Evolutionary conservation across 2,113 vertebrate genomes (phyloP).

Genomic region (Hippocampus comes): DNA sequence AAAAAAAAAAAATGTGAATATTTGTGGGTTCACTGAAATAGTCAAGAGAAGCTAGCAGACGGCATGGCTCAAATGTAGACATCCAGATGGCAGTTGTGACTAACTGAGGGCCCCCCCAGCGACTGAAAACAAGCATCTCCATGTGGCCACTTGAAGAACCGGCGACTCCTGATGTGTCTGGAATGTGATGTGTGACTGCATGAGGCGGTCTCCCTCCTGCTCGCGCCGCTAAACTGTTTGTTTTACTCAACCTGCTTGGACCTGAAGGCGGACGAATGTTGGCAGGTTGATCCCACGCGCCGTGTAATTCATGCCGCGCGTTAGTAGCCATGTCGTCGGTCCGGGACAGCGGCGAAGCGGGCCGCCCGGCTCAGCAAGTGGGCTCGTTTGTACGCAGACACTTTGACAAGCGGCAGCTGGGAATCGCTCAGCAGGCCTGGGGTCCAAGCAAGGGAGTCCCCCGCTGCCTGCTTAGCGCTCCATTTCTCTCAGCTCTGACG

Average conservation of each 20-base stretch:
- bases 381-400: constrained; percentile 49
- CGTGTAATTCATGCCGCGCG: constrained; percentile 63
- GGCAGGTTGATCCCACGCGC: constrained; percentile 65
- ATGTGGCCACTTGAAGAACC: too few species aligned
- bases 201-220: constrained; percentile 36
- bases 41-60: background rate
- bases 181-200: background rate
- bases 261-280: constrained; percentile 53
- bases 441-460: constrained; percentile 46
- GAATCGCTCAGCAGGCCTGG: constrained; percentile 51
- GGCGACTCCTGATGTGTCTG: constrained; percentile 1
- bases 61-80: background rate
- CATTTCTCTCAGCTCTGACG: background rate
- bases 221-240: constrained; percentile 66
- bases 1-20: too few species aligned
- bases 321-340: constrained; percentile 29
- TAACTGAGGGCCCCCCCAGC: background rate
- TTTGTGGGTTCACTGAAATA: too few species aligned
- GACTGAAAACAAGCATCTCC: too few species aligned
- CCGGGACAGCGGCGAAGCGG: constrained; percentile 41
- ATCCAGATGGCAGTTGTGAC: background rate
- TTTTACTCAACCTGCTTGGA: constrained; percentile 52
- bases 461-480: background rate
- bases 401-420: constrained; percentile 55
- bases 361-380: constrained; percentile 56